Evolutionary conservation across 2,113 vertebrate genomes (phyloP).

Genomic region (Patagioenas fasciata): DNA sequence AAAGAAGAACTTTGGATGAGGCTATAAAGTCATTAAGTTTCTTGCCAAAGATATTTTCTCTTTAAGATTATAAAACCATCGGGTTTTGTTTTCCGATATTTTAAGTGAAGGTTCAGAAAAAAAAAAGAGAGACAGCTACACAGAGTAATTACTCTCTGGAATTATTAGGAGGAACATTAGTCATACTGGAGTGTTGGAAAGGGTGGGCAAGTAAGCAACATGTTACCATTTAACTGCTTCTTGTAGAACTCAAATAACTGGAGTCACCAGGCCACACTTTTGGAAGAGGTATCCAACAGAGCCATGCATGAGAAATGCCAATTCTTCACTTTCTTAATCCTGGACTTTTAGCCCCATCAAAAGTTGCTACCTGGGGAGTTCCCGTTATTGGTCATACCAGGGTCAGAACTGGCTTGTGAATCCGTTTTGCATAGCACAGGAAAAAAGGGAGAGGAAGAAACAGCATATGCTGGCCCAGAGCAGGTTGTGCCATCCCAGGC

Average conservation of each 20-base stretch:
- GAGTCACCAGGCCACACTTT: neutral
- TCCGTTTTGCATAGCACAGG: fast-evolving
- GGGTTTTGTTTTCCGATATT: neutral
- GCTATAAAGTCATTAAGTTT: neutral
- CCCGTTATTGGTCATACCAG: neutral
- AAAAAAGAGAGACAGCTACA: neutral
- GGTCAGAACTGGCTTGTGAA: neutral
- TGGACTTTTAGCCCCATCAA: neutral
- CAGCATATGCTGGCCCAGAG: neutral
- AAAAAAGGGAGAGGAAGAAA: neutral
- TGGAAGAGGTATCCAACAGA: neutral
- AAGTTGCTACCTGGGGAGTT: neutral
- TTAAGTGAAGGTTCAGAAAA: neutral
- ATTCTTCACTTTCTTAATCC: neutral
- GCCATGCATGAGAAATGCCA: neutral
- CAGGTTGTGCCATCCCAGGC: fast-evolving
- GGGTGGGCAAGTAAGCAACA: neutral
- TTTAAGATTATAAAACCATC: neutral
- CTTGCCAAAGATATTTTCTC: neutral
- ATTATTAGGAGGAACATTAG: neutral
- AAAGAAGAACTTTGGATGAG: neutral
- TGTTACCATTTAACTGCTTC: neutral
- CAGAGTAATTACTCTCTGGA: neutral
- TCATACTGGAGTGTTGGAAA: neutral
- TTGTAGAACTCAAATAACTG: neutral